Evolutionary conservation across 2,888 invertebrate genomes (phyloP), one percentile per base, ranked within the genome.

Genomic region (Alentia gelatinosa): DNA sequence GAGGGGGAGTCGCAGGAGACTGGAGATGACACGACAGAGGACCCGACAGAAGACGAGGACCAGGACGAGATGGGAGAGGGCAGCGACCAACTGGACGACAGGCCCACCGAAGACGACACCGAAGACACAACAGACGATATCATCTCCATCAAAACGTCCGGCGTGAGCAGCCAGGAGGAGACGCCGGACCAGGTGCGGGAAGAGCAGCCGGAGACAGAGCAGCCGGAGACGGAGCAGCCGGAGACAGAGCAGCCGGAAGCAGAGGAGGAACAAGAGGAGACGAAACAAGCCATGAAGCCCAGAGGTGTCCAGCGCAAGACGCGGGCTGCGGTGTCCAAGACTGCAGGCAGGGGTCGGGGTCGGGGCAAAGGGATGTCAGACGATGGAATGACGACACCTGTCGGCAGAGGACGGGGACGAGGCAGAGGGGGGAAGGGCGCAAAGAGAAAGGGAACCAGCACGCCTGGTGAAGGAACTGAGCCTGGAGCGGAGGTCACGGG

Each of bases 181-280:
- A 47, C 47, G 19, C 9, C 47, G 9, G 47, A 19, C 47, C 47
- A 47, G 47, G 9, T 19, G 9, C 47, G 9, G 9, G 47, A 47
- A 47, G 47, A 47, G 47, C 9, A 9, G 47, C 9, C 19, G 19
- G 47, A 47, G 47, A 47, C 47, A 47, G 19, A 47, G 47, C 47
- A 47, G 47, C 9, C 12, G 30, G 74, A 35, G 5, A 89, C 39
- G n/a, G 37, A 83, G 15, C n/a, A 47, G 26, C 30, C 88, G 33
- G 35, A 15, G 37, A 88, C 35, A 89, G 42, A 89, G 89, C 89
- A 92, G 74, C 91, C 89, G 26, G 92, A 92, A 23, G 92, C 91
- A 33, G 91, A 92, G 40, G 90, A 92, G n/a, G 89, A 91, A n/a
- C 91, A 92, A 35, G 92, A 88, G 26, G 50, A 56, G n/a, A 90